These are phyloP conservation scores for Stomatorhinus ivindoensis DNA, from an alignment of 2,113 vertebrate species.

Conservation along the genomic window DNA sequence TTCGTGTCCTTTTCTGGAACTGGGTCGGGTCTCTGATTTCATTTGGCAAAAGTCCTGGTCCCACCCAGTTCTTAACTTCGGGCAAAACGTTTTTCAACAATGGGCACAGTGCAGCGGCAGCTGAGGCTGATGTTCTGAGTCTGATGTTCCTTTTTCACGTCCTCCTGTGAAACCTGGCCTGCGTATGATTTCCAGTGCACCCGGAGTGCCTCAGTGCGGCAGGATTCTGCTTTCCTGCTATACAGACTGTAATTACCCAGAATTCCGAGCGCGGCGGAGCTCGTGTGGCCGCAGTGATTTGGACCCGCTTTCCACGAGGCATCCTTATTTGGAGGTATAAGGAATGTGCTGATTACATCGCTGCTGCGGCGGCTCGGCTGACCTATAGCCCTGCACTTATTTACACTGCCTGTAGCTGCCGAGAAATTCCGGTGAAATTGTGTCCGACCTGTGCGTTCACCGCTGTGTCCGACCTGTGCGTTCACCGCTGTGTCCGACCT, in stretches of 20 bases:
- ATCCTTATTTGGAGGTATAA: background rate
- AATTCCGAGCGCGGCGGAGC: background rate
- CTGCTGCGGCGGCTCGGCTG: too few relatives aligned
- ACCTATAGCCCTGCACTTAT: background rate
- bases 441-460: background rate
- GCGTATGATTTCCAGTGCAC: background rate
- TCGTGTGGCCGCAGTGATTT: background rate
- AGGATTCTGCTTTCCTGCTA: background rate
- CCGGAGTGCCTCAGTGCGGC: background rate
- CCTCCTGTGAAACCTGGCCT: background rate
- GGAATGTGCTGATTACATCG: background rate
- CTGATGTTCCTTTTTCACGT: background rate
- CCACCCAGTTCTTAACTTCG: background rate
- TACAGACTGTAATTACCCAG: constrained; percentile 9
- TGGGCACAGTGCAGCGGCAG: background rate
- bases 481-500: background rate
- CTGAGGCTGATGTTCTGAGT: background rate
- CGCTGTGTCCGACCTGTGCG: background rate
- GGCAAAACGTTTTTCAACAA: background rate
- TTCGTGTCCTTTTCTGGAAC: background rate
- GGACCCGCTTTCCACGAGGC: background rate
- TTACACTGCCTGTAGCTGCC: background rate
- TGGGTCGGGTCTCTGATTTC: background rate
- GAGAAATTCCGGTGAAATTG: background rate
- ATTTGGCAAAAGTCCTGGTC: background rate